A percentile compares a stretch with the other conserved stretches of the same genome.
These are phyloP conservation scores for Ephialtes manifestator DNA, from an alignment of 2,888 invertebrate genomes.

Conservation along the genomic window DNA sequence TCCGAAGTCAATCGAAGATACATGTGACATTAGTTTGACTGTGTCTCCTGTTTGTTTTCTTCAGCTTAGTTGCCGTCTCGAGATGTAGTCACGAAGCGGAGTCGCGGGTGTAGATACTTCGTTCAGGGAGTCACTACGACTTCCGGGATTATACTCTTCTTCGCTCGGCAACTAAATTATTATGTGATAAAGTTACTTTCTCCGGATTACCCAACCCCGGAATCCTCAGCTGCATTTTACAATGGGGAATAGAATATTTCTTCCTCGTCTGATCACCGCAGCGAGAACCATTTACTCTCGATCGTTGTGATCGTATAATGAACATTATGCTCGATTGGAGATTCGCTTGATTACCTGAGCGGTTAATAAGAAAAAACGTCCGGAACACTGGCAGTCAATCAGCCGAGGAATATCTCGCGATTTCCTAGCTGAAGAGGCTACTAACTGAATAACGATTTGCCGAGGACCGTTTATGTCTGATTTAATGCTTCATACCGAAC, in stretches of 20 bases:
- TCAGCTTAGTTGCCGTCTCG: neutral
- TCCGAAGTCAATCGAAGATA: conserved; percentile 28
- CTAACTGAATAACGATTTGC: neutral
- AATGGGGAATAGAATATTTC: conserved; percentile 60
- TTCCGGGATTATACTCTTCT: conserved; percentile 71
- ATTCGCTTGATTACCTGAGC: conserved; percentile 48
- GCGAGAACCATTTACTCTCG: conserved; percentile 44
- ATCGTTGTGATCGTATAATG: neutral
- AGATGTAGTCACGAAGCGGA: conserved; percentile 59
- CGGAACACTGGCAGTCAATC: conserved; percentile 51
- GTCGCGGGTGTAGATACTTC: conserved; percentile 18
- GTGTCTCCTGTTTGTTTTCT: neutral
- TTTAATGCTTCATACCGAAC: neutral
- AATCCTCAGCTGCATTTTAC: conserved; percentile 57
- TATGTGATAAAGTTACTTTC: conserved; percentile 71
- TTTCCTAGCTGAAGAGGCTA: neutral
- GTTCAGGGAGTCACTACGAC: conserved; percentile 46
- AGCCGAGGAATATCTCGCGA: conserved; percentile 11
- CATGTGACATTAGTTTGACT: conserved; percentile 25
- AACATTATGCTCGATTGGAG: conserved; percentile 32
- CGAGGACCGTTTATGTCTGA: neutral
- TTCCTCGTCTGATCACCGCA: conserved; percentile 30
- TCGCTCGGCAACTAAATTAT: conserved; percentile 67
- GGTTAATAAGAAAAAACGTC: conserved; percentile 19
- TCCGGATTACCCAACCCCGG: conserved; percentile 69